Evolutionary conservation across 2,797 vertebrate species (phyloP), one percentile per base, ranked within the genome.

Genomic region (Sciurus carolinensis): DNA sequence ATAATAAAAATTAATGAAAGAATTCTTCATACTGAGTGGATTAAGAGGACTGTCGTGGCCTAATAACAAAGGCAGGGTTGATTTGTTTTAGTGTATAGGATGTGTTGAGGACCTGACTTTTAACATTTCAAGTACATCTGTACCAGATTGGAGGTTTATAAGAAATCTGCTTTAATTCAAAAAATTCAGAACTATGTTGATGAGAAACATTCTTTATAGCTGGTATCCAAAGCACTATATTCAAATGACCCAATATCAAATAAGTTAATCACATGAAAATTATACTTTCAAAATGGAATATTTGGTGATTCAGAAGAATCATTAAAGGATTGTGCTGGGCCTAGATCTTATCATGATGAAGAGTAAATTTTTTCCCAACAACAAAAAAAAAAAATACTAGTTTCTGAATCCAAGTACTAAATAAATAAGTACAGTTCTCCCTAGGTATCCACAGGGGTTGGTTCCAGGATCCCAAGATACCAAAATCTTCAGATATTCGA

Each of bases 241-340:
- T 4, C 36, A 88, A 95, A 85, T 64, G 22, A 3, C 7, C 44
- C 59, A 77, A 36, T 52, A 73, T 52, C 10, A 82, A 75, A 67
- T 88, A 77, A 72, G 28, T 44, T 66, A 89, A 89, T 72, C 86
- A 94, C 33, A 76, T 57, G n/a, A 87, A 97, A 87, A 66, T 81
- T 14, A 39, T 67, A 64, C 15, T 94, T 92, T 39, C 64, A 84
- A 59, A 93, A 10, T 42, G 82, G 33, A 84, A 26, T 84, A 94
- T 7, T 62, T 90, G 24, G 52, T 67, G 24, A 85, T 72, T 90
- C 33, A 90, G 30, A 91, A 85, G 57, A 93, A 57, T 95, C 22
- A 80, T 64, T 87, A 94, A 8, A 85, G 69, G 4, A 93, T 15
- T 76, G 8, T 71, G 2, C 22, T 30, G 11, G 30, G 66, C 7